phyloP scores from a whole-genome alignment of 2,797 vertebrate species.

The Cryptoprocta ferox region DNA sequence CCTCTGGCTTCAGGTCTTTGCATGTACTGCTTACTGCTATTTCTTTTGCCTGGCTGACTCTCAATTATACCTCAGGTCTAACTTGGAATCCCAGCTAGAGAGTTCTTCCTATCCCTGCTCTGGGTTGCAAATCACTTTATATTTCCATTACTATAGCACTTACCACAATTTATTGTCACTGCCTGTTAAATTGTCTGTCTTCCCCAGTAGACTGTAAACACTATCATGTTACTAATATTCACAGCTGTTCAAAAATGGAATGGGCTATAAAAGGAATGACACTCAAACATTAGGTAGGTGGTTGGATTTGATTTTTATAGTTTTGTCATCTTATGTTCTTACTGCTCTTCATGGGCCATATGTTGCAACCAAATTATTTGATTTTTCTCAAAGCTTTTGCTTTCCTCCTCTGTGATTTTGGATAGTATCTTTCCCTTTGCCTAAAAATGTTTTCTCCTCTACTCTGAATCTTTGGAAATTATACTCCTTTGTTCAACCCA shows the following conservation, averaged over 20 bases:
- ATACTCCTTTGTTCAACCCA: not conserved
- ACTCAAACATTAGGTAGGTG: not conserved
- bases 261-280: not conserved
- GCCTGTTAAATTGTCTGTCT: constrained; percentile 42
- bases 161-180: constrained; percentile 9
- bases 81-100: not conserved
- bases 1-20: not conserved
- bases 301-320: constrained; percentile 21
- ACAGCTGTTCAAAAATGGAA: constrained; percentile 33
- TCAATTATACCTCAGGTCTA: not conserved
- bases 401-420: not conserved
- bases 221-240: not conserved
- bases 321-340: not conserved
- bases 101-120: not conserved
- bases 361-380: not conserved
- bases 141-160: not conserved
- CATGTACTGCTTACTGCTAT: not conserved
- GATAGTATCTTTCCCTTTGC: not conserved
- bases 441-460: not conserved
- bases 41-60: not conserved
- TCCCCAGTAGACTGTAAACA: constrained; percentile 10
- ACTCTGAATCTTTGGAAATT: not conserved
- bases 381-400: not conserved
- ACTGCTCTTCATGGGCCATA: not conserved
- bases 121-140: constrained; percentile 15